These are phyloP conservation scores for Rafetus swinhoei DNA, from an alignment of 2,113 vertebrate species.

Conservation along the genomic window DNA sequence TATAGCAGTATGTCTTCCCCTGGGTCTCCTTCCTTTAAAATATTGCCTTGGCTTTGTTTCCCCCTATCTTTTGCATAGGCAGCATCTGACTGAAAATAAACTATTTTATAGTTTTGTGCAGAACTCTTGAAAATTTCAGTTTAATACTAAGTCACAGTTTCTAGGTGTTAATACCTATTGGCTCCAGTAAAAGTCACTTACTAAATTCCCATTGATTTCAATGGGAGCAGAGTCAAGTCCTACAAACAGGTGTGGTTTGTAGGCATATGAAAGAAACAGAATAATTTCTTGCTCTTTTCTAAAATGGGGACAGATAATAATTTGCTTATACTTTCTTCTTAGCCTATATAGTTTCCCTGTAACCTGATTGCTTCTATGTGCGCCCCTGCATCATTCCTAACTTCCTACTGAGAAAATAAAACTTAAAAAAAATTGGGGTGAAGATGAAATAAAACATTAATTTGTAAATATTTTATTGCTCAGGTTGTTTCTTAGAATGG, in stretches of 20 bases:
- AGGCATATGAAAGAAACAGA: constrained; percentile 16
- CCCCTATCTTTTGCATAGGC: constrained; percentile 22
- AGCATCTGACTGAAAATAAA: background rate
- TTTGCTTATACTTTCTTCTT: background rate
- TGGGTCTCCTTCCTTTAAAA: constrained; percentile 23
- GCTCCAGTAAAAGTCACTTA: constrained; percentile 1
- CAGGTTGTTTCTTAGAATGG: background rate
- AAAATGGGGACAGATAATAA: constrained; percentile 5
- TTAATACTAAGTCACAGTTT: background rate
- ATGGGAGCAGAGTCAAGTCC: background rate
- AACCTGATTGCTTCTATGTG: background rate
- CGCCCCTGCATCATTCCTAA: background rate
- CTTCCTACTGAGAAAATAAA: constrained; percentile 39
- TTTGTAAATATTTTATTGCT: background rate
- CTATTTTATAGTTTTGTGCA: background rate
- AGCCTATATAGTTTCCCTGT: background rate
- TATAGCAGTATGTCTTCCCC: constrained; percentile 40
- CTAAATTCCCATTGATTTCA: background rate
- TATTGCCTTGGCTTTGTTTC: constrained; percentile 13
- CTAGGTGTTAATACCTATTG: background rate
- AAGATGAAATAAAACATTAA: background rate
- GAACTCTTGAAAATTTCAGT: background rate
- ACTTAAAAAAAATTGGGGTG: constrained; percentile 42
- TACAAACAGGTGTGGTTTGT: background rate
- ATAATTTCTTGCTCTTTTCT: background rate